Percentiles rank a stretch among this genome's conserved stretches.
Conservation (phyloP, 2,113 vertebrate genomes). For the Trinectes maculatus region DNA sequence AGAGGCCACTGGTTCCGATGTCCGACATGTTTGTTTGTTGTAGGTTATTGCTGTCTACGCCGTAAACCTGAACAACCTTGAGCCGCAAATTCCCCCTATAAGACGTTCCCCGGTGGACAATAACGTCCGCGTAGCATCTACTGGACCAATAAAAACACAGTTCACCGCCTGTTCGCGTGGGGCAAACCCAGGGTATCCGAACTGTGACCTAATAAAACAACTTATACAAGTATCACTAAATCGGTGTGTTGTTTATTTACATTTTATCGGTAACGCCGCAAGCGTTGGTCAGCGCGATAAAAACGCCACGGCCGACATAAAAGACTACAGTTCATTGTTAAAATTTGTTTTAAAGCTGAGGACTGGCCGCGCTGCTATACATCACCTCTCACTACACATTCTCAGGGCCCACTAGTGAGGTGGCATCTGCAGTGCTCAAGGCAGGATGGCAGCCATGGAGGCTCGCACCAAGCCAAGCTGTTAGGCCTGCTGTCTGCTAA, state of each 20-base stretch:
- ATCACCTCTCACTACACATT: constrained; percentile 62
- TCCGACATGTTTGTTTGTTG: constrained; percentile 74
- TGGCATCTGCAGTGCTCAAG: constrained; percentile 82
- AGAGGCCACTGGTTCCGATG: constrained; percentile 49
- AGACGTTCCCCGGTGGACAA: constrained; percentile 52
- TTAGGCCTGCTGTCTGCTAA: constrained; percentile 81
- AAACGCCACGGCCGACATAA: constrained; percentile 19
- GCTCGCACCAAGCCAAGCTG: constrained; percentile 77
- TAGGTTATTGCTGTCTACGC: constrained; percentile 50
- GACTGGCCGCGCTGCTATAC: constrained; percentile 36
- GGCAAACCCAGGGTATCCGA: background rate
- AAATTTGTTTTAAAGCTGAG: constrained; percentile 32
- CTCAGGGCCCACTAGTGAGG: constrained; percentile 69
- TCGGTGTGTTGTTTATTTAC: constrained; percentile 6
- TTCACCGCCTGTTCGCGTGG: constrained; percentile 28
- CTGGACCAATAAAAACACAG: constrained; percentile 45
- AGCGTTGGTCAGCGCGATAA: constrained; percentile 9
- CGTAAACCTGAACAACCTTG: constrained; percentile 75
- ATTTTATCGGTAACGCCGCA: background rate
- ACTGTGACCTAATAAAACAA: constrained; percentile 28
- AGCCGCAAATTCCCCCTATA: constrained; percentile 47
- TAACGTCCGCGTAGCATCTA: constrained; percentile 34
- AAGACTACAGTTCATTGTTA: constrained; percentile 18
- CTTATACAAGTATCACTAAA: background rate
- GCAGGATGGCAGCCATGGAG: constrained; percentile 78